A percentile compares a stretch with the other conserved stretches of the same genome.
Evolutionary conservation across 2,113 vertebrate species (phyloP).

Genomic region (Neodon shergylaensis): DNA sequence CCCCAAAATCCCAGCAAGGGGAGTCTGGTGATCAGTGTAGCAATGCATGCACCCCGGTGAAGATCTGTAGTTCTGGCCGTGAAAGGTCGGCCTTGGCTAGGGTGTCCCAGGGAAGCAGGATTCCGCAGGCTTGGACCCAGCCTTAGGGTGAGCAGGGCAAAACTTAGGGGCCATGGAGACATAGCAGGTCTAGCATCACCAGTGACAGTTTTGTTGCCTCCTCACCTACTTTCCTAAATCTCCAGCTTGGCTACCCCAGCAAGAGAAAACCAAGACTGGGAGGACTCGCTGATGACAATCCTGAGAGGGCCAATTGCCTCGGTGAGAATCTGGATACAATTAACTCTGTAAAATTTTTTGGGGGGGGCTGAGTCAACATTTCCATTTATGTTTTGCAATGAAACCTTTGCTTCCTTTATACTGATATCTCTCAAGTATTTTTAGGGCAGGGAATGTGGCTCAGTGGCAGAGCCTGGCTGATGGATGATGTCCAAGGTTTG

Average conservation of each 20-base stretch:
- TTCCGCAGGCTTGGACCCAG: not conserved
- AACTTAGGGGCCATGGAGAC: not conserved
- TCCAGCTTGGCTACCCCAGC: not conserved
- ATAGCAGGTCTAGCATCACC: too few species aligned
- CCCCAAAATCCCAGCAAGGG: not conserved
- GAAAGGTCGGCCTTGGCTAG: not conserved
- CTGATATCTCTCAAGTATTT: conserved; percentile 28
- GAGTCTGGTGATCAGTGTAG: not conserved
- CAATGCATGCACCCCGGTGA: not conserved
- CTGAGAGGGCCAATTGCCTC: not conserved
- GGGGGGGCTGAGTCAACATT: not conserved
- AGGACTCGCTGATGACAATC: not conserved
- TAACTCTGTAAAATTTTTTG: not conserved
- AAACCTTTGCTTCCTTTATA: not conserved
- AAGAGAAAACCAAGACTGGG: not conserved
- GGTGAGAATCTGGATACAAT: not conserved
- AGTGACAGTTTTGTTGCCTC: not conserved
- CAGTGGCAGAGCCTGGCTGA: not conserved
- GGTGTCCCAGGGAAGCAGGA: too few species aligned
- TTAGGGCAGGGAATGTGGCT: not conserved
- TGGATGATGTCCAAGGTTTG: not conserved
- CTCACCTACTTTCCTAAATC: not conserved
- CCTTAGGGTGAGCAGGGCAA: not conserved
- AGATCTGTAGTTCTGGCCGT: not conserved
- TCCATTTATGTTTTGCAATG: not conserved